phyloP scores from a whole-genome alignment of 2,113 vertebrate species.

The Gambusia affinis region DNA sequence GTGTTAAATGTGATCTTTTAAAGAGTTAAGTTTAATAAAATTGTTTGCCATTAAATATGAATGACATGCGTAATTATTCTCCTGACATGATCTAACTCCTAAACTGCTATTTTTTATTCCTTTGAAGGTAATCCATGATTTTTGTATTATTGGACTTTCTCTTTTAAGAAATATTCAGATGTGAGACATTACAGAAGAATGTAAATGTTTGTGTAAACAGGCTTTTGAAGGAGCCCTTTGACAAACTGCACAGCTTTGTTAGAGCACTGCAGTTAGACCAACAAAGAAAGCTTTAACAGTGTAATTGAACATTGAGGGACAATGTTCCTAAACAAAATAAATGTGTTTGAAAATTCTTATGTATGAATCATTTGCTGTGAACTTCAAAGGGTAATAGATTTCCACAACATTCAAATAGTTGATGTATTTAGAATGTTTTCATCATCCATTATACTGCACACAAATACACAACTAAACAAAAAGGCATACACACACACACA shows the following conservation, averaged over 20 bases:
- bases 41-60: neutral
- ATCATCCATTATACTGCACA: constrained; percentile 59
- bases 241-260: constrained; percentile 24
- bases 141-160: constrained; percentile 27
- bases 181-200: constrained; percentile 60
- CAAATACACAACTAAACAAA: constrained; percentile 29
- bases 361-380: constrained; percentile 68
- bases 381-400: constrained; percentile 70
- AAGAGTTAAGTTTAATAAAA: neutral
- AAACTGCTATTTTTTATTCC: neutral
- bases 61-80: neutral
- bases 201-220: constrained; percentile 60
- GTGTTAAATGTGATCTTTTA: neutral
- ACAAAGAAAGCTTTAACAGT: constrained; percentile 35
- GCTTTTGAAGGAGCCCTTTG: constrained; percentile 37
- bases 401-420: constrained; percentile 68
- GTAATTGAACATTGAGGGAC: constrained; percentile 50
- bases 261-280: constrained; percentile 23
- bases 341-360: constrained; percentile 68
- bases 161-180: constrained; percentile 47
- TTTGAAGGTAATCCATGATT: constrained; percentile 25
- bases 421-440: constrained; percentile 66
- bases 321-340: constrained; percentile 67
- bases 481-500: constrained; percentile 1
- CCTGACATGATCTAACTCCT: constrained; percentile 3